Evolutionary conservation across 2,888 invertebrate genomes (phyloP), one percentile per base, ranked within the genome.

Genomic region (Hecatera dysodea): DNA sequence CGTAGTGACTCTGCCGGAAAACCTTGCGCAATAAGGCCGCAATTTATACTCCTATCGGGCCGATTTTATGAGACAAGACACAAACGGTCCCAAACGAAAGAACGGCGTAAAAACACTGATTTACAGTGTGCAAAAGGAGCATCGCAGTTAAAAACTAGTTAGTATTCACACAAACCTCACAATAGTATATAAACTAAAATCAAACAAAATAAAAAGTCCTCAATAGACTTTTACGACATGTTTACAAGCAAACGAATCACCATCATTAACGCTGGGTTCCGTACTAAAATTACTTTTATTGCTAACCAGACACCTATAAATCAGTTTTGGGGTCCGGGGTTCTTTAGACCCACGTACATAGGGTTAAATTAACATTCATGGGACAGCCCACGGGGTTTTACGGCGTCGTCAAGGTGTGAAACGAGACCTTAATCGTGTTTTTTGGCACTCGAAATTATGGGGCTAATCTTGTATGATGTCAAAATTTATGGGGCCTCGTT

Each of bases 281-380:
- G 83, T 86, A 88, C 83, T 90, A 89, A n/a, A 90, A 91, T 89
- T 80, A 88, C 78, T 77, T 89, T 90, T 90, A 90, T 88, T 82
- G 81, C 88, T 81, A 81, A 80, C 82, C 83, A 85, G 84, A 84
- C 71, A 72, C 74, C 70, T 22, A 88, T 90, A 90, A 90, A 90
- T 90, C 89, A 89, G 80, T 72, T 76, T 78, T 82, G 70, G 74
- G 79, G 60, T 63, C 65, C 72, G 68, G 83, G 89, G 88, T 86
- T 80, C 80, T 73, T 85, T 87, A 84, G 84, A 84, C 78, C 81
- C 44, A 73, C 22, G 67, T 78, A 80, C 75, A 62, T 74, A 83
- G 88, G 85, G 87, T 89, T 86, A 81, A 80, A 87, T 90, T 90
- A 87, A 85, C 85, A 90, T 90, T 90, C 88, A 90, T 90, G 83